These are phyloP conservation scores for Hemitrygon akajei DNA, from an alignment of 2,797 vertebrate genomes.

Conservation along the genomic window DNA sequence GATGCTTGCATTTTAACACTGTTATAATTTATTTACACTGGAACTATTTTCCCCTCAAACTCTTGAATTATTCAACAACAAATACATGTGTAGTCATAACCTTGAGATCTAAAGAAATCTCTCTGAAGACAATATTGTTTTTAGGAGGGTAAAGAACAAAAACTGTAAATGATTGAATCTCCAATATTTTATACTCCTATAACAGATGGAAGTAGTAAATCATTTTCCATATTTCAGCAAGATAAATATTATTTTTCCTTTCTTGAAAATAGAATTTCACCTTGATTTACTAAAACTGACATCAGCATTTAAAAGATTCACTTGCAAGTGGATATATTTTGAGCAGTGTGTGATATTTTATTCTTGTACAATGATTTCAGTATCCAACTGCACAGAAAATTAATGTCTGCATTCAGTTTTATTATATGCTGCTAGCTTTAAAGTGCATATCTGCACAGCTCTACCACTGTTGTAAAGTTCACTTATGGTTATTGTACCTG, in stretches of 20 bases:
- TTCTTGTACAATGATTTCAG: not conserved
- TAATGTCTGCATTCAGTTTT: not conserved
- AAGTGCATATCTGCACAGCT: not conserved
- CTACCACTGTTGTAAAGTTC: not conserved
- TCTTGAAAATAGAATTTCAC: not conserved
- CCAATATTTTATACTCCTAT: too few species aligned
- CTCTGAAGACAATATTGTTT: too few species aligned
- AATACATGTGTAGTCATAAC: too few species aligned
- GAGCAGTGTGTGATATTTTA: not conserved
- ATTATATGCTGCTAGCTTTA: not conserved
- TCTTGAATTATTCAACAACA: not conserved
- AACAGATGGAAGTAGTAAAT: too few species aligned
- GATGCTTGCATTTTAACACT: not conserved
- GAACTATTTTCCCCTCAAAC: not conserved
- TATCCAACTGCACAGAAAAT: not conserved
- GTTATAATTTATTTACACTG: not conserved
- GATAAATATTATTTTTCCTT: too few species aligned
- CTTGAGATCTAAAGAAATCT: too few species aligned
- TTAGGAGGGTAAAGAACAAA: too few species aligned
- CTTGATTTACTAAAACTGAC: not conserved
- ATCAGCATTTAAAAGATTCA: not conserved
- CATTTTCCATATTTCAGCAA: too few species aligned
- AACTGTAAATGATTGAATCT: too few species aligned
- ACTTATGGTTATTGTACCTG: not conserved
- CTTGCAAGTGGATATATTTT: not conserved